phyloP scores from a whole-genome alignment of 2,888 invertebrate species.

The Tuta absoluta region DNA sequence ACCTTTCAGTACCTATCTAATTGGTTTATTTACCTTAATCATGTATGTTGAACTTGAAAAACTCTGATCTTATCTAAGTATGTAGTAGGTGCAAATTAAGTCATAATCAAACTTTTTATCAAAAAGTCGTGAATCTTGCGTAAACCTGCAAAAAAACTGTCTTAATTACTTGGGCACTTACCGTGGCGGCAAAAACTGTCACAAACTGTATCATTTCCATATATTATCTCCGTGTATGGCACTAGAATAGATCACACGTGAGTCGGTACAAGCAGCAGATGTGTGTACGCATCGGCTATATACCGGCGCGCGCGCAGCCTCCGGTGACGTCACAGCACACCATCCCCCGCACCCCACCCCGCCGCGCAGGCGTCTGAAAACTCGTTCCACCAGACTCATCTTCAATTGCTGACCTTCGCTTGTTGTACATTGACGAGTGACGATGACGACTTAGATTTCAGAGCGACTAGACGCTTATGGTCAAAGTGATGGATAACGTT shows the following conservation, averaged over 20 bases:
- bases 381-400: conserved; percentile 58
- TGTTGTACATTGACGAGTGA: conserved; percentile 49
- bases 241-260: conserved; percentile 54
- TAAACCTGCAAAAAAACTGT: conserved; percentile 1
- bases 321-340: conserved; percentile 63
- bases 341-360: conserved; percentile 33
- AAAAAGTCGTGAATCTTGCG: neutral
- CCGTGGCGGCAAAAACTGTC: conserved; percentile 57
- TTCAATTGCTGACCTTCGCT: conserved; percentile 64
- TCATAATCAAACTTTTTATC: neutral
- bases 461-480: conserved; percentile 7
- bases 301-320: conserved; percentile 65
- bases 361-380: conserved; percentile 46
- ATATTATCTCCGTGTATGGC: conserved; percentile 50
- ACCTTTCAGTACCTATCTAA: too few relatives aligned
- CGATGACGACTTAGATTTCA: neutral
- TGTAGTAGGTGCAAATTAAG: neutral
- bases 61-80: neutral
- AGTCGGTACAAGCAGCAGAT: conserved; percentile 57
- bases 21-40: neutral
- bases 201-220: conserved; percentile 62
- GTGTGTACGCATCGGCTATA: conserved; percentile 72
- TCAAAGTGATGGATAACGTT: neutral
- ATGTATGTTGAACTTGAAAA: neutral
- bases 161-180: conserved; percentile 46